These are phyloP conservation scores for Phymorhynchus buccinoides DNA, from an alignment of 1,140 invertebrate genomes.

Conservation along the genomic window DNA sequence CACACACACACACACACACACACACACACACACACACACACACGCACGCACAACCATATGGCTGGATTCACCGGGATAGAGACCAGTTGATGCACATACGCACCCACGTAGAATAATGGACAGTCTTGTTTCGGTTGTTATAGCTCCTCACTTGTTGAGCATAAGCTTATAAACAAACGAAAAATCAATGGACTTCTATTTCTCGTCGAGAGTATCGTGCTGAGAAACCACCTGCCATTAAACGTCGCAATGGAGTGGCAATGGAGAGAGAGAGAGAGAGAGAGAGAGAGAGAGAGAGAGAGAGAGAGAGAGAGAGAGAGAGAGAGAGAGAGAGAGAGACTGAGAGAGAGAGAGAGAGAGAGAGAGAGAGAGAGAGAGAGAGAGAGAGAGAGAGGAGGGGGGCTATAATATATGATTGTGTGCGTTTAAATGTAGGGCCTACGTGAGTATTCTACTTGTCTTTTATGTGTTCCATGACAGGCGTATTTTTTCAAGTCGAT, in stretches of 20 bases:
- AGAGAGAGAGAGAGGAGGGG: background rate
- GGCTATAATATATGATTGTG: background rate
- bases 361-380: background rate
- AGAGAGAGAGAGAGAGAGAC: constrained; percentile 2
- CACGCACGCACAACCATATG: background rate
- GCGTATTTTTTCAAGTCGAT: too few relatives aligned
- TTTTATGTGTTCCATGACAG: too few relatives aligned
- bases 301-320: background rate
- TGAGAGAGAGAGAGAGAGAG: constrained; percentile 7
- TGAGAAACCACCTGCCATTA: too few relatives aligned
- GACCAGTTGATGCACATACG: too few relatives aligned
- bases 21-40: background rate
- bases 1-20: too few relatives aligned
- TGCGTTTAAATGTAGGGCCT: too few relatives aligned
- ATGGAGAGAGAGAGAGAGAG: background rate
- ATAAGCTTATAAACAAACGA: background rate
- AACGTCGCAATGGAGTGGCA: too few relatives aligned
- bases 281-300: background rate
- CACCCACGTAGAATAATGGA: background rate
- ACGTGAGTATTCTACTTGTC: too few relatives aligned
- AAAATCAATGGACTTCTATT: background rate
- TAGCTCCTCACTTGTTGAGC: too few relatives aligned
- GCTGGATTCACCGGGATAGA: too few relatives aligned
- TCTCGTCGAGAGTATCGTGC: too few relatives aligned
- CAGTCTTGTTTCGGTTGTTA: too few relatives aligned